These are phyloP conservation scores for Argentina silus DNA, from an alignment of 2,797 vertebrate species.

Conservation along the genomic window DNA sequence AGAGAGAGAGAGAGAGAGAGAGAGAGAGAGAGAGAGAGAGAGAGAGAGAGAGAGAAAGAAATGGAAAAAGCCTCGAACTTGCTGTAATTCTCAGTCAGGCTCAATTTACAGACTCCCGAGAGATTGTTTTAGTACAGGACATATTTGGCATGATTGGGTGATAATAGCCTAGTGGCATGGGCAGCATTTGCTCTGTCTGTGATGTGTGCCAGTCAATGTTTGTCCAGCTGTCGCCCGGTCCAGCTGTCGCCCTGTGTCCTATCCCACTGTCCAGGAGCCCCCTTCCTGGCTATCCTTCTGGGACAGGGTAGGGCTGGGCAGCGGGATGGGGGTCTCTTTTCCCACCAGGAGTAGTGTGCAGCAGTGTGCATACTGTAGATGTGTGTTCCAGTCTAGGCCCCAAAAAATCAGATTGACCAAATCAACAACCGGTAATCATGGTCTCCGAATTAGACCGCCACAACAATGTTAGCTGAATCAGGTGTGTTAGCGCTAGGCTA, in stretches of 20 bases:
- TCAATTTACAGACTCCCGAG: not conserved
- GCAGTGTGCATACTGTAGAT: too few relatives aligned
- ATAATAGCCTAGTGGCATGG: conserved; percentile 6
- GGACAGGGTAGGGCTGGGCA: not conserved
- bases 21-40: not conserved
- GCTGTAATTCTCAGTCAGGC: not conserved
- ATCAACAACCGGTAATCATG: too few relatives aligned
- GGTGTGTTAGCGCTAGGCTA: too few relatives aligned
- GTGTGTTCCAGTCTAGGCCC: not conserved
- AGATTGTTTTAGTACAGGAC: not conserved
- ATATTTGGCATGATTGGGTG: conserved; percentile 4
- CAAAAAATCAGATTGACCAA: not conserved
- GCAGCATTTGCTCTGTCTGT: not conserved
- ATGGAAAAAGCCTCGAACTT: too few relatives aligned
- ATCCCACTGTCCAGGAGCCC: not conserved
- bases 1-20: not conserved
- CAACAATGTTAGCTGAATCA: too few relatives aligned
- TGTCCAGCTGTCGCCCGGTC: too few relatives aligned
- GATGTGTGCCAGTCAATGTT: not conserved
- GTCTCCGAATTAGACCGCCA: too few relatives aligned
- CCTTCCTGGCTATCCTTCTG: not conserved
- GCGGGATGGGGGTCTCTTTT: not conserved
- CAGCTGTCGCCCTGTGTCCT: too few relatives aligned
- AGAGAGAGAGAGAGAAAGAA: too few relatives aligned
- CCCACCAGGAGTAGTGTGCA: too few relatives aligned